These are phyloP conservation scores for Himantopus leucocephalus DNA, from an alignment of 2,113 vertebrate genomes.

Conservation along the genomic window DNA sequence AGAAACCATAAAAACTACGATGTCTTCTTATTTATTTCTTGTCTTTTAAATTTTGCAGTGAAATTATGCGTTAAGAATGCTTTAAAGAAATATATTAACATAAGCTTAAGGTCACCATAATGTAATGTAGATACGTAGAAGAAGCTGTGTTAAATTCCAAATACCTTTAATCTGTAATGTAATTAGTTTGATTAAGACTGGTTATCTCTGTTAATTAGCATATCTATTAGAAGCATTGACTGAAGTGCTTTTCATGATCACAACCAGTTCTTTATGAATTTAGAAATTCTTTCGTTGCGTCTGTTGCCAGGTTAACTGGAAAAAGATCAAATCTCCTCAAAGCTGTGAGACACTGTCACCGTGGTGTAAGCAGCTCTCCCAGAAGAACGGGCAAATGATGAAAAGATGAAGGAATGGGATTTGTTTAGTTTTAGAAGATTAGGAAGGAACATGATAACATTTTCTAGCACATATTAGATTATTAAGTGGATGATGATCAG, in stretches of 20 bases:
- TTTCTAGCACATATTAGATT: slow-evolving; percentile 18
- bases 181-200: slow-evolving; percentile 62
- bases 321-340: slow-evolving; percentile 29
- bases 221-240: slow-evolving; percentile 46
- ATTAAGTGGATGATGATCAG: slow-evolving; percentile 3
- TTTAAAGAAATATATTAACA: not conserved
- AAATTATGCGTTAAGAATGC: not conserved
- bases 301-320: slow-evolving; percentile 4
- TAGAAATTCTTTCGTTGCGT: not conserved
- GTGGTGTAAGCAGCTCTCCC: not conserved
- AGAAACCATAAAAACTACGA: not conserved
- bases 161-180: slow-evolving; percentile 57
- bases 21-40: not conserved
- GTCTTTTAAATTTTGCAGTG: not conserved
- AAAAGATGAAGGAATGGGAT: slow-evolving; percentile 44
- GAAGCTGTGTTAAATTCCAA: not conserved
- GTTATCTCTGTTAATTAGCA: slow-evolving; percentile 61
- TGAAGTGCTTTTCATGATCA: slow-evolving; percentile 47
- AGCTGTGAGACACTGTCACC: not conserved
- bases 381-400: slow-evolving; percentile 19
- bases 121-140: not conserved
- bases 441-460: not conserved
- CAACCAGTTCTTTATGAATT: slow-evolving; percentile 14
- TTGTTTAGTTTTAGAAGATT: slow-evolving; percentile 51
- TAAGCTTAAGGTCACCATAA: not conserved